These are phyloP conservation scores for Todiramphus saurophagus DNA, from an alignment of 2,113 vertebrate species.

Conservation along the genomic window DNA sequence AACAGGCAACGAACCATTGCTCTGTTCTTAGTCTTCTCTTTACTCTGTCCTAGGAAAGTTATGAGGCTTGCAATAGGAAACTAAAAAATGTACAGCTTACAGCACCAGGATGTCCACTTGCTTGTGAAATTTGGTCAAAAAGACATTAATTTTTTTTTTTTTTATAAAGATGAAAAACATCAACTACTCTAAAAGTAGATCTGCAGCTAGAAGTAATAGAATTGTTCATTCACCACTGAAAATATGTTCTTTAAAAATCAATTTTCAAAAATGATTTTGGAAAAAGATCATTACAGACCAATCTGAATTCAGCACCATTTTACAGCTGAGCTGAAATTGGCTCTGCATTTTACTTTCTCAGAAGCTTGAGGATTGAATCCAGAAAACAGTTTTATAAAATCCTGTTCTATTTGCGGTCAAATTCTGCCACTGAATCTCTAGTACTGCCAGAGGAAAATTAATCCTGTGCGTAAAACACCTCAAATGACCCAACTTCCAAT, in stretches of 20 bases:
- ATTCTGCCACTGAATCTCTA: neutral
- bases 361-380: neutral
- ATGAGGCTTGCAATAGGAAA: neutral
- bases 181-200: neutral
- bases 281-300: neutral
- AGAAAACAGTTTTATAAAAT: constrained; percentile 9
- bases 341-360: neutral
- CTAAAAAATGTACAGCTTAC: neutral
- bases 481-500: neutral
- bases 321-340: neutral
- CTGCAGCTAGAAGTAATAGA: neutral
- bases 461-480: neutral
- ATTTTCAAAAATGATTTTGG: neutral
- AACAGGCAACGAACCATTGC: neutral
- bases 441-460: neutral
- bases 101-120: neutral
- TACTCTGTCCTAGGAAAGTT: neutral
- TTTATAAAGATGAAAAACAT: neutral
- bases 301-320: neutral
- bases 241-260: neutral
- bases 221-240: neutral
- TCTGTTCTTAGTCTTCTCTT: neutral
- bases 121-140: neutral
- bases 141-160: neutral
- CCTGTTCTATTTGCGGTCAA: neutral